A percentile compares a stretch with the other conserved stretches of the same genome.
These are phyloP conservation scores for Callopanchax toddi DNA, from an alignment of 2,113 vertebrate species.

Conservation along the genomic window DNA sequence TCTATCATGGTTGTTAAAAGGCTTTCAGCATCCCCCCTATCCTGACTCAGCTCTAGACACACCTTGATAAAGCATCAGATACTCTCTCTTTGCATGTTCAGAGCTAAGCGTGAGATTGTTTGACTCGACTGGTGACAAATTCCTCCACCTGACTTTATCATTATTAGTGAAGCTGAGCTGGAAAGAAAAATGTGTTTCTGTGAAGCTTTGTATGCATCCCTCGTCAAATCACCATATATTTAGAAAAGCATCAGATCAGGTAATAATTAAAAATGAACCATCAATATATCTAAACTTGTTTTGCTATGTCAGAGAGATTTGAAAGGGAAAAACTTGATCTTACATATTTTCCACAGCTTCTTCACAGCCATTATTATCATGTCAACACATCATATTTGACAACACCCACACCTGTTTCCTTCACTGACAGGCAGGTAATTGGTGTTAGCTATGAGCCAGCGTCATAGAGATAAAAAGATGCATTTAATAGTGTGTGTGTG, in stretches of 20 bases:
- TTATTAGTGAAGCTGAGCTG: conserved; percentile 31
- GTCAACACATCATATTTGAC: conserved; percentile 10
- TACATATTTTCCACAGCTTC: neutral
- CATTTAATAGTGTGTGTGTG: conserved; percentile 1
- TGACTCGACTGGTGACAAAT: conserved; percentile 22
- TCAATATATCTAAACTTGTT: no score
- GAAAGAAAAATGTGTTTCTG: conserved; percentile 25
- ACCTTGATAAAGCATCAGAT: conserved; percentile 20
- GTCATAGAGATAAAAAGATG: conserved; percentile 25
- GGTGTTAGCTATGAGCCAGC: conserved; percentile 23
- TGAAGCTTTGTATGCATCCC: no score
- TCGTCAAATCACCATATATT: no score
- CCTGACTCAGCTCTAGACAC: conserved; percentile 9
- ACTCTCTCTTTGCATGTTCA: conserved; percentile 21
- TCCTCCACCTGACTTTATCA: conserved; percentile 3
- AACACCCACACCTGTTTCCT: conserved; percentile 3
- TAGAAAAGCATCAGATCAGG: no score
- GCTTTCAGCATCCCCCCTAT: conserved; percentile 23
- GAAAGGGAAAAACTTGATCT: neutral
- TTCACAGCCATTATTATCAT: neutral
- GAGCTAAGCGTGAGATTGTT: conserved; percentile 10
- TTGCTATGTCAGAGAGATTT: no score
- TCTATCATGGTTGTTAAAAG: conserved; percentile 35
- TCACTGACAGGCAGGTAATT: conserved; percentile 27
- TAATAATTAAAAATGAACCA: no score